A percentile compares a stretch with the other conserved stretches of the same genome.
Conservation (phyloP, 2,888 invertebrate genomes). For the Limnephilus lunatus region DNA sequence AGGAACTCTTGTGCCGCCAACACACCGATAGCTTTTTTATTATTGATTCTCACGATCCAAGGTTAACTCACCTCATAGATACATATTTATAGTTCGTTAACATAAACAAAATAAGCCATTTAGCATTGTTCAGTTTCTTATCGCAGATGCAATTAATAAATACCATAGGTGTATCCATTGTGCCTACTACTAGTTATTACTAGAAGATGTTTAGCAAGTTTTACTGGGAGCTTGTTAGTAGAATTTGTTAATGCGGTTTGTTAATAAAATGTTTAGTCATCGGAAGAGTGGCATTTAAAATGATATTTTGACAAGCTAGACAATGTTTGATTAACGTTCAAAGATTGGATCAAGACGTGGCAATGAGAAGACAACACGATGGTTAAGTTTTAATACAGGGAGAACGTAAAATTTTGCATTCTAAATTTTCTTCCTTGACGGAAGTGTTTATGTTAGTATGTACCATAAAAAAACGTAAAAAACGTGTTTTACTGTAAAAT, state of each 20-base stretch:
- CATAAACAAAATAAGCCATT: not conserved
- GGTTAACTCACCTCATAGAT: too few relatives aligned
- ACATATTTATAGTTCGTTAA: too few relatives aligned
- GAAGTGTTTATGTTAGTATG: not conserved
- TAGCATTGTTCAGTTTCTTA: not conserved
- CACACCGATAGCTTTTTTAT: too few relatives aligned
- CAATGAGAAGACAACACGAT: slow-evolving; percentile 29
- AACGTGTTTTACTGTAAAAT: not conserved
- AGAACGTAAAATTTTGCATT: not conserved
- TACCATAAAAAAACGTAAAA: not conserved
- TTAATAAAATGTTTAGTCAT: slow-evolving; percentile 11
- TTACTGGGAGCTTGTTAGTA: not conserved
- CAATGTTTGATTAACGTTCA: slow-evolving; percentile 31
- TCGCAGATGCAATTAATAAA: not conserved
- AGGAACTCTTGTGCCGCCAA: too few relatives aligned
- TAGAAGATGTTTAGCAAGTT: not conserved
- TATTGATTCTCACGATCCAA: too few relatives aligned
- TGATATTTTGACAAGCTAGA: slow-evolving; percentile 41
- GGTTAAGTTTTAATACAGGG: not conserved
- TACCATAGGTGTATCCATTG: too few relatives aligned
- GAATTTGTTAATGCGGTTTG: slow-evolving; percentile 22
- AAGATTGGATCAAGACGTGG: slow-evolving; percentile 28
- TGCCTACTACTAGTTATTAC: not conserved
- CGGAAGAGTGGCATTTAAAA: slow-evolving; percentile 28
- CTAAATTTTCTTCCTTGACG: not conserved